Evolutionary conservation across 2,113 vertebrate genomes (phyloP).

Genomic region (Prionailurus viverrinus): DNA sequence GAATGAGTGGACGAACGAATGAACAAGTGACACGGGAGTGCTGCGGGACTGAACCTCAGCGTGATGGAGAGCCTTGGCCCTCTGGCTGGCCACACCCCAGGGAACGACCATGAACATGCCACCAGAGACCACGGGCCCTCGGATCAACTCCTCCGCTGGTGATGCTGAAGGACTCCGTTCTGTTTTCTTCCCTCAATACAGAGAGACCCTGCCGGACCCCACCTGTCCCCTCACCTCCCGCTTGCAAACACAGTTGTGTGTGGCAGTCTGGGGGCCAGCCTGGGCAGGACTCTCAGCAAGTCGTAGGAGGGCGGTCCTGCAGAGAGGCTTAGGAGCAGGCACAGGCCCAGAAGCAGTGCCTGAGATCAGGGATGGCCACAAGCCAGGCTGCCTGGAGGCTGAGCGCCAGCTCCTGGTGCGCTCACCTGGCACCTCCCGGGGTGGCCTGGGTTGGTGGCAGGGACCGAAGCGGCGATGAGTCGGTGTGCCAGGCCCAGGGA

Average conservation of each 20-base stretch:
- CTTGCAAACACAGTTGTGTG: background rate
- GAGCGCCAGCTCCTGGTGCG: rapidly evolving
- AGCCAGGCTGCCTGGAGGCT: background rate
- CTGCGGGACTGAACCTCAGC: background rate
- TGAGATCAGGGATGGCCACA: background rate
- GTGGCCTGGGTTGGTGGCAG: rapidly evolving
- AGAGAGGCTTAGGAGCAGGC: background rate
- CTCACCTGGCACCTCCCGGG: background rate
- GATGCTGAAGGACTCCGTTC: background rate
- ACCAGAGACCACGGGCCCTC: no score
- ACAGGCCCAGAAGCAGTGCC: background rate
- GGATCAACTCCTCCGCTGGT: background rate
- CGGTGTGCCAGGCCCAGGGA: rapidly evolving
- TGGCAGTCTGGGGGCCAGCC: background rate
- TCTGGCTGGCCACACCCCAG: background rate
- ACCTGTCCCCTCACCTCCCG: no score
- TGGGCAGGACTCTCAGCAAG: background rate
- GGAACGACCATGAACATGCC: no score
- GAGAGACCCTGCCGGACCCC: no score
- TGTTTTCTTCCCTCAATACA: no score
- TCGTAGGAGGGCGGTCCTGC: rapidly evolving
- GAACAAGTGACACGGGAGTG: background rate
- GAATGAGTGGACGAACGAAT: background rate
- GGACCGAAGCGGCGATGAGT: background rate
- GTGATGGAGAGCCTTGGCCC: background rate